A percentile compares a stretch with the other conserved stretches of the same genome.
Conservation (phyloP, 2,113 vertebrate species). For the Phalacrocorax brasilianus region DNA sequence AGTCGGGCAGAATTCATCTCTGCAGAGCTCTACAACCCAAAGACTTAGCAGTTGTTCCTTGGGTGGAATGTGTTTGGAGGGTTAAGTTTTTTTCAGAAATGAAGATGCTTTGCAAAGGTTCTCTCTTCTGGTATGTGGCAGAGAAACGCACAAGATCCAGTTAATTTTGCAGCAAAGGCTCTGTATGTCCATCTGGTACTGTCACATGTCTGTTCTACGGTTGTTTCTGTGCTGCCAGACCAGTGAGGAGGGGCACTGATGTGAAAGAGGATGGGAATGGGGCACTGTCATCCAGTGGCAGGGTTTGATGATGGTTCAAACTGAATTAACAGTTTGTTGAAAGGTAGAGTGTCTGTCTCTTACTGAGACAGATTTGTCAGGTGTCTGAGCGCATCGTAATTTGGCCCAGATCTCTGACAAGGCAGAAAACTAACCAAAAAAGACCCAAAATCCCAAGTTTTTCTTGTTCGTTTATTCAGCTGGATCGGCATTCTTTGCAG, state of each 20-base stretch:
- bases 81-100: neutral
- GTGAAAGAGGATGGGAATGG: neutral
- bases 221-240: neutral
- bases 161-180: neutral
- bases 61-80: neutral
- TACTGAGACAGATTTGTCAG: neutral
- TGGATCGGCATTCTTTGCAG: neutral
- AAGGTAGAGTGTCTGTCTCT: neutral
- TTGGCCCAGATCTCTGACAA: neutral
- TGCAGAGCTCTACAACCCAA: neutral
- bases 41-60: neutral
- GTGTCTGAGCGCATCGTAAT: neutral
- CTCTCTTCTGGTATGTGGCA: neutral
- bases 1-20: neutral
- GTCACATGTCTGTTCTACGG: neutral
- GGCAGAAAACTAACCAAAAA: neutral
- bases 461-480: neutral
- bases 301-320: neutral
- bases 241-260: neutral
- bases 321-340: neutral
- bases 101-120: neutral
- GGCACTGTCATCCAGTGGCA: accelerated
- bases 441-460: neutral
- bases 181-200: neutral
- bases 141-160: accelerated